These are phyloP conservation scores for Drosophila atroscutellata DNA, from an alignment of 2,888 invertebrate species.

Conservation along the genomic window DNA sequence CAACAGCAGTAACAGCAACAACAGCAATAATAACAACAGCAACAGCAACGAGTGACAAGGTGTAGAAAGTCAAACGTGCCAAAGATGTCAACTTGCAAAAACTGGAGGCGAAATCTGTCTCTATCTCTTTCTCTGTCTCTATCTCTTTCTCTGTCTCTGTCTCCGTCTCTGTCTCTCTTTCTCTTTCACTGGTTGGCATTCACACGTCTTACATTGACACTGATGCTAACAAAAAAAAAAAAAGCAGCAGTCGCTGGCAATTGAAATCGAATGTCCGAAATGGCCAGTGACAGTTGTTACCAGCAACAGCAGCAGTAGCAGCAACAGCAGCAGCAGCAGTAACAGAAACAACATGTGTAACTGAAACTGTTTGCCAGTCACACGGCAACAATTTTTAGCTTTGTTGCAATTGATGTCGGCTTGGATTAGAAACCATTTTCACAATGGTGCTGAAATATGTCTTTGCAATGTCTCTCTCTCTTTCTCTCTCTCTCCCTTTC, in stretches of 20 bases:
- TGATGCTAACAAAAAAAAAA: conserved; percentile 22
- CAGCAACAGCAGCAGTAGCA: conserved; percentile 12
- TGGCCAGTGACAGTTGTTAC: conserved; percentile 46
- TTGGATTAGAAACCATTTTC: conserved; percentile 34
- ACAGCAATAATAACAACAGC: conserved; percentile 11
- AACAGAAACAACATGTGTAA: conserved; percentile 40
- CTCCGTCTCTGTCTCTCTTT: no score
- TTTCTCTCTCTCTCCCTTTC: background rate
- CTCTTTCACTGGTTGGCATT: conserved; percentile 28
- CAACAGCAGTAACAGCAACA: background rate
- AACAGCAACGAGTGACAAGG: conserved; percentile 20
- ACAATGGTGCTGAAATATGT: conserved; percentile 2
- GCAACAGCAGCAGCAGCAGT: conserved; percentile 1
- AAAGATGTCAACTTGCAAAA: conserved; percentile 55
- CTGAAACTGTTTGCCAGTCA: conserved; percentile 27
- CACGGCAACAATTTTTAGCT: conserved; percentile 21
- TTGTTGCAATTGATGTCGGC: conserved; percentile 16
- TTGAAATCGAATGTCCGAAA: conserved; percentile 63
- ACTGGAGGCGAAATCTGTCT: conserved; percentile 38
- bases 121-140: background rate
- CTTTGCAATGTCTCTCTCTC: background rate
- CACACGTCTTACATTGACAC: conserved; percentile 50
- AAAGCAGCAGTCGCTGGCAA: conserved; percentile 54
- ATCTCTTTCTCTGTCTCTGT: no score
- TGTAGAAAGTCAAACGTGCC: conserved; percentile 56